Evolutionary conservation across 2,888 invertebrate species (phyloP), one percentile per base, ranked within the genome.

Genomic region (Mactromeris polynyma): DNA sequence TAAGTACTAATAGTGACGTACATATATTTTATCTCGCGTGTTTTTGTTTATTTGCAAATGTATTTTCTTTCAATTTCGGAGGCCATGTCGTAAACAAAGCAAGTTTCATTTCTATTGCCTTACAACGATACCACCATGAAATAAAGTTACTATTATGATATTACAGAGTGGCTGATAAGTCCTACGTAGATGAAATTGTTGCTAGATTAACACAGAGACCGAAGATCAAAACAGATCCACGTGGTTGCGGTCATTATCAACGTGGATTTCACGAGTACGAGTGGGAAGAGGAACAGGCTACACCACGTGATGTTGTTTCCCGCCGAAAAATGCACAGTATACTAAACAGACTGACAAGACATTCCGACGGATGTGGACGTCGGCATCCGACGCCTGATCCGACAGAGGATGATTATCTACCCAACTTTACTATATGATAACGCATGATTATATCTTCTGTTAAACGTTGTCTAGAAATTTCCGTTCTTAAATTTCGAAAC

Each of bases 361-460:
- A 85, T 42, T 90, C 87, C 3, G 31, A 0, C 3, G 87, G 83
- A 11, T 90, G 91, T 54, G 86, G 87, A 31, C 85, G 85, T 64
- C 81, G 92, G 26, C 92, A 92, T 80, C 92, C 90, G 19, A 90
- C 87, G 46, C 90, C 92, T 0, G 90, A 89, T 40, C 58, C 86
- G 36, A 69, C 86, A 6, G 92, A 92, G 54, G 92, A 92, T 4
- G 92, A 92, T 58, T 92, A 92, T 88, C 64, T 92, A 80, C 92
- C 92, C 14, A 92, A 92, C 87, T 89, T 91, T 84, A 82, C 54
- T 31, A 87, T 91, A 40, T 86, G 86, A 86, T 38, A 38, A 36
- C n/a, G n/a, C n/a, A n/a, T n/a, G n/a, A n/a, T n/a, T n/a, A n/a
- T n/a, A 2, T 26, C 26, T 58, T 33, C 31, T 19, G 54, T 81